A percentile compares a stretch with the other conserved stretches of the same genome.
Conservation (phyloP, 2,113 vertebrate species). For the Heloderma charlesbogerti region DNA sequence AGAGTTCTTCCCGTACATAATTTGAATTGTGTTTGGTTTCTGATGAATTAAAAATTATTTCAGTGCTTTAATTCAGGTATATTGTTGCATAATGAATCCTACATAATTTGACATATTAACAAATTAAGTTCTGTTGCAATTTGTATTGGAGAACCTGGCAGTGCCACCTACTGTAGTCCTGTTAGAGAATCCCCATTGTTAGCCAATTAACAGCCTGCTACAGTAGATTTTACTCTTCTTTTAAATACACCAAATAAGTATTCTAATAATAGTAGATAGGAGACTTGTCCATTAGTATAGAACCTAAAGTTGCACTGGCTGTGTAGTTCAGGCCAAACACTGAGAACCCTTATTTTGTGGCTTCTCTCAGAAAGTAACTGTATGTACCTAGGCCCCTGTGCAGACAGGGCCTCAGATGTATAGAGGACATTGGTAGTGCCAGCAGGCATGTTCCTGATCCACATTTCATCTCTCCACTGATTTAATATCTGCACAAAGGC, state of each 20-base stretch:
- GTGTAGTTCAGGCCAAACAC: background rate
- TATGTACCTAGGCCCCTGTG: background rate
- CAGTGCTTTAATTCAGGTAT: background rate
- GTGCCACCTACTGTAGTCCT: background rate
- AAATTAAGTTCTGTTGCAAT: background rate
- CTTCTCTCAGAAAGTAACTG: background rate
- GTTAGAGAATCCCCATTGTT: background rate
- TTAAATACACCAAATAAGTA: background rate
- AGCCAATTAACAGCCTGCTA: background rate
- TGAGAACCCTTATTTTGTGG: background rate
- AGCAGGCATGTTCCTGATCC: background rate
- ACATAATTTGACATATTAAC: background rate
- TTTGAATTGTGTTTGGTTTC: background rate
- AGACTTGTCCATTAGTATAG: background rate
- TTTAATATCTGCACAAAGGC: background rate
- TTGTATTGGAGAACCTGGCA: background rate
- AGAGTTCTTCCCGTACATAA: background rate
- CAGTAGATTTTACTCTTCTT: background rate
- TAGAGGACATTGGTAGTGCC: background rate
- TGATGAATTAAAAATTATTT: background rate
- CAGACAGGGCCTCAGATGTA: background rate
- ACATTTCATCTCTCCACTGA: background rate
- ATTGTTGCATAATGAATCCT: background rate
- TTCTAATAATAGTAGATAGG: too few species aligned
- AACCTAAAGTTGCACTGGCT: background rate